Base-by-base conservation (phyloP, 2,888 invertebrate genomes). In the Hemaris fuciformis region DNA sequence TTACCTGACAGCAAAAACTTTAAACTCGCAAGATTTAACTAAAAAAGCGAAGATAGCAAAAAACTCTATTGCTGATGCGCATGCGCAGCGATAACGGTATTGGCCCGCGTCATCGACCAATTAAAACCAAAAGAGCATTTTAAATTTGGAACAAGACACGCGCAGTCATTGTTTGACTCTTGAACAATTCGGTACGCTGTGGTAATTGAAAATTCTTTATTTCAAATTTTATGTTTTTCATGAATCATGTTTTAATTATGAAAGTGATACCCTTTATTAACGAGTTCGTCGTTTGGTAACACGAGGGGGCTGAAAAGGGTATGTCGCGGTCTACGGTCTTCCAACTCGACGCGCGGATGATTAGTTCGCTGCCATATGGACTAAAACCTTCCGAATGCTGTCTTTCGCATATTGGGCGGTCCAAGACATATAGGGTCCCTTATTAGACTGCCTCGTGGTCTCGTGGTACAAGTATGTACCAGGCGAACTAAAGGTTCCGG, bases 101-200 rank as follows among this genome's bases (percentile, higher is more conserved):
- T 75, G 75, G 73, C 46, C 65, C 75, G 71, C 74, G 73, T 73
- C 75, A 73, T 69, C 72, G 70, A 72, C 64, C 65, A 64, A 65
- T 77, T 72, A 60, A 71, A 76, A 73, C 75, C 73, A 71, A 69
- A 74, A 72, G 65, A 71, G 64, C 60, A 67, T 60, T 65, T 65
- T 60, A 63, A 66, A 56, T 64, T 53, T 59, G 20, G 59, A 45
- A 58, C 61, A 62, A 65, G 42, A 67, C 65, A 64, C 63, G 70
- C 64, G 63, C 70, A 74, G 68, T 76, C 73, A 73, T 73, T 74
- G 73, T 75, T 75, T 71, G 76, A 65, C 63, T 71, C 64, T 71
- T 63, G 70, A 60, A 71, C 63, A 67, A 67, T 66, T 59, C 67
- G 68, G 65, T 71, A 68, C 69, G 60, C 45, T 62, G 67, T 22